Base-by-base conservation (phyloP, 1,140 invertebrate species). In the Bradynema listronoti region DNA sequence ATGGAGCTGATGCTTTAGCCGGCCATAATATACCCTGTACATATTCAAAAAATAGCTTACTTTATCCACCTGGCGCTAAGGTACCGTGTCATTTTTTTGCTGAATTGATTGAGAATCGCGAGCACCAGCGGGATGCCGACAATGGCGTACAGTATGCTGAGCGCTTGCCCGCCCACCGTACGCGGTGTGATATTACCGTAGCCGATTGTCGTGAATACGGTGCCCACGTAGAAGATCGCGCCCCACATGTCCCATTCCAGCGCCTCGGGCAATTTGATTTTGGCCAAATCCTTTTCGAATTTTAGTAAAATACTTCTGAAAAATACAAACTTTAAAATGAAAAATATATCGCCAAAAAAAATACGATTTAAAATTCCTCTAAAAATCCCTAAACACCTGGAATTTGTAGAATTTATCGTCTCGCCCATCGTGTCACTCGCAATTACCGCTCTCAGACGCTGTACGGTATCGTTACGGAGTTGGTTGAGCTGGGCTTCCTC, bases 81-180 rank as follows among this genome's bases (percentile, higher is more conserved):
- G 27, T 61, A 71, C n/a, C 65, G 58, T 4, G 79, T 79, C 49
- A 81, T 54, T 6, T 62, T 60, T 49, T 69, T 76, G 9, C 80
- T 80, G n/a, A 80, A 58, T 49, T 79, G 72, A 4, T 77, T 78
- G 32, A 82, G 64, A 46, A 82, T 73, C 6, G 81, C 73, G 32
- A 96, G 82, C 65, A 89, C 87, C 64, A 97, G 83, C 0, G 93
- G 92, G 64, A 96, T 96, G 5, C 92, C 93, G 56, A 96, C 86
- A 46, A 92, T 86, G 3, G 91, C 89, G 73, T 96, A 96, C 5
- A 90, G 81, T 56, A 97, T 93, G 0, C 90, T 92, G 4, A 91
- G 83, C 0, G 87, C 85, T 68, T 86, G 84, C 32, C 92, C 92
- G 1, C 85, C 83, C 1, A 80, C 84, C 5, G 92, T 96, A 53